These are phyloP conservation scores for Pristionchus fissidentatus DNA, from an alignment of 2,888 invertebrate genomes.

Conservation along the genomic window DNA sequence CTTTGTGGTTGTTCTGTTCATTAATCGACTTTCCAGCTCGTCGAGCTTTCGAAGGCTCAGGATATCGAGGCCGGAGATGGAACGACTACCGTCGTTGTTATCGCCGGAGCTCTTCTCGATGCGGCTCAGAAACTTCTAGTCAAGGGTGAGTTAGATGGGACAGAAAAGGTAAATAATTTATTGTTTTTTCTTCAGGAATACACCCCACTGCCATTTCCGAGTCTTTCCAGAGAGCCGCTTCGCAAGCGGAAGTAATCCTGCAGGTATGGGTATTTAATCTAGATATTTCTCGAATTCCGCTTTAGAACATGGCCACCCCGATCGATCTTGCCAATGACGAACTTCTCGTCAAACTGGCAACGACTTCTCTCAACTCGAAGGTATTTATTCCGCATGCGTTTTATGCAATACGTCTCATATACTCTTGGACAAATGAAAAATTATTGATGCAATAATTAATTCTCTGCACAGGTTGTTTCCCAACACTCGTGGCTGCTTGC, in stretches of 20 bases:
- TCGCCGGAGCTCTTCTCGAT: slow-evolving; percentile 95
- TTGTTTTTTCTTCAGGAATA: slow-evolving; percentile 81
- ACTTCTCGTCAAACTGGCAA: slow-evolving; percentile 92
- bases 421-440: neutral
- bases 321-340: slow-evolving; percentile 89
- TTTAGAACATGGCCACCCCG: slow-evolving; percentile 84
- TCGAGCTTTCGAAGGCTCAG: slow-evolving; percentile 95
- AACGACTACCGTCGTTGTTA: slow-evolving; percentile 96
- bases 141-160: slow-evolving; percentile 79
- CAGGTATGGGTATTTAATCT: slow-evolving; percentile 59
- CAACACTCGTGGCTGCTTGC: slow-evolving; percentile 95
- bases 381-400: slow-evolving; percentile 73
- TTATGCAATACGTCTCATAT: neutral
- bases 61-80: slow-evolving; percentile 99
- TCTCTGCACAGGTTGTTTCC: slow-evolving; percentile 86
- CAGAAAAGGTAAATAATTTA: neutral
- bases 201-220: slow-evolving; percentile 98
- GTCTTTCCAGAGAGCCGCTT: slow-evolving; percentile 88
- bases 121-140: slow-evolving; percentile 91
- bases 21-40: slow-evolving; percentile 83
- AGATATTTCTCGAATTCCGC: neutral
- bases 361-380: slow-evolving; percentile 97
- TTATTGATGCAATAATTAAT: neutral
- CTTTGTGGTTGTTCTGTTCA: neutral
- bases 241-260: slow-evolving; percentile 85